These are phyloP conservation scores for Drosophila baimaii DNA, from an alignment of 1,140 invertebrate genomes.

Conservation along the genomic window DNA sequence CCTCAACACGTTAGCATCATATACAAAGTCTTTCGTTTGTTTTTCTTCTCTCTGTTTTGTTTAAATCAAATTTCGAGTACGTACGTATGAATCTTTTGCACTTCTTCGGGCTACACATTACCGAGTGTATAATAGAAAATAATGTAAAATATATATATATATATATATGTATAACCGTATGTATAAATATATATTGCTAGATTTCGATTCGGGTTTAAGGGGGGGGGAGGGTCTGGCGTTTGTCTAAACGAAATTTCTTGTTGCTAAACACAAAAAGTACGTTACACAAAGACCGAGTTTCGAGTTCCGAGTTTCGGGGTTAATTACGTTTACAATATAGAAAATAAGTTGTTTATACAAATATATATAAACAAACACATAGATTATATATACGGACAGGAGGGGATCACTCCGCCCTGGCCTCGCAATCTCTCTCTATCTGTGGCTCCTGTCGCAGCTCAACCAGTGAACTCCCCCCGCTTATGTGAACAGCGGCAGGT, in stretches of 20 bases:
- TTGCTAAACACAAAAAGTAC: constrained; percentile 61
- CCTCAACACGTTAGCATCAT: constrained; percentile 73
- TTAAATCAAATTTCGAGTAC: constrained; percentile 73
- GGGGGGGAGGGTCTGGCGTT: constrained; percentile 7
- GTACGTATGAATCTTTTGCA: constrained; percentile 50
- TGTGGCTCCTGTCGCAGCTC: constrained; percentile 24
- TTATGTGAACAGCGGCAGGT: constrained; percentile 92
- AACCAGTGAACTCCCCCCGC: constrained; percentile 29
- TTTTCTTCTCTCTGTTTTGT: constrained; percentile 36
- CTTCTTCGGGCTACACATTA: constrained; percentile 39
- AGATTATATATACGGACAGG: constrained; percentile 45
- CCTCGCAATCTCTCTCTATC: constrained; percentile 4
- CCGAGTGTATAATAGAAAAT: constrained; percentile 63
- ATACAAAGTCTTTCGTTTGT: constrained; percentile 80
- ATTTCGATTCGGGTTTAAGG: constrained; percentile 52
- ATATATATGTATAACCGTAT: constrained; percentile 22
- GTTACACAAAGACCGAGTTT: constrained; percentile 48
- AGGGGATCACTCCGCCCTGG: neutral
- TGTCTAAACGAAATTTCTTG: constrained; percentile 57
- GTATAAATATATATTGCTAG: constrained; percentile 65
- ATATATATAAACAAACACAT: constrained; percentile 53
- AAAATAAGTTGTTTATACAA: constrained; percentile 62
- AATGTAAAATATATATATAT: constrained; percentile 75
- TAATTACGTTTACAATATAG: constrained; percentile 52
- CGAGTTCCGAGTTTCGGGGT: constrained; percentile 33